phyloP scores from a whole-genome alignment of 2,888 invertebrate species.

The Hypomecis punctinalis region DNA sequence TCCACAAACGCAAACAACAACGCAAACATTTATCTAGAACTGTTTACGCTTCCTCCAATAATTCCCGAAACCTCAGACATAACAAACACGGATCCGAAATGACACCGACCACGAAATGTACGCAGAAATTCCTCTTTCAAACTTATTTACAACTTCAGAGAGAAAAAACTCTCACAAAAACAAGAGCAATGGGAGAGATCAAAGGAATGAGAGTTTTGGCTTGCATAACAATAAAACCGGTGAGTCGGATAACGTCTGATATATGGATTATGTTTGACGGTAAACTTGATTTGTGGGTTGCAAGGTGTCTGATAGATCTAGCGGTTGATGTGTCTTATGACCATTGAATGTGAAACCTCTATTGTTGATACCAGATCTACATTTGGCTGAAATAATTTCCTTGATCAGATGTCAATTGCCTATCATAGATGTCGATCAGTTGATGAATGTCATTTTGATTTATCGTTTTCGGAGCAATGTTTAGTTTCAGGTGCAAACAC shows the following conservation, averaged over 20 bases:
- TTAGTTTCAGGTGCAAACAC: no score
- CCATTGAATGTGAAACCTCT: not conserved
- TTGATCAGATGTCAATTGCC: not conserved
- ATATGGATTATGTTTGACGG: constrained; percentile 44
- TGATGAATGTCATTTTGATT: no score
- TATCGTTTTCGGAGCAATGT: no score
- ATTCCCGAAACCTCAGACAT: constrained; percentile 32
- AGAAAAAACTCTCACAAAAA: constrained; percentile 24
- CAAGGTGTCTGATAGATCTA: constrained; percentile 36
- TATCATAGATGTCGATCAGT: no score
- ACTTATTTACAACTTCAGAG: constrained; percentile 37
- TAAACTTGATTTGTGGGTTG: constrained; percentile 39
- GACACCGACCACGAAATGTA: constrained; percentile 34
- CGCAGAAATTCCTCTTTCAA: constrained; percentile 26
- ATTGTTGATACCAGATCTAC: not conserved
- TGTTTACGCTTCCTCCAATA: constrained; percentile 36
- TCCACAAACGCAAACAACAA: constrained; percentile 3
- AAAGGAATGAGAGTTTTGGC: constrained; percentile 46
- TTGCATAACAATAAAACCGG: constrained; percentile 48
- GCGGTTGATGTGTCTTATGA: constrained; percentile 17
- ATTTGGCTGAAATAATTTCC: not conserved
- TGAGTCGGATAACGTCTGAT: constrained; percentile 43
- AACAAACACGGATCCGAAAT: constrained; percentile 37
- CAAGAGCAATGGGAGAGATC: constrained; percentile 22
- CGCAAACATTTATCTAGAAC: constrained; percentile 24